Evolutionary conservation across 1,140 invertebrate species (phyloP), one percentile per base, ranked within the genome.

Genomic region (Ectropis grisescens): DNA sequence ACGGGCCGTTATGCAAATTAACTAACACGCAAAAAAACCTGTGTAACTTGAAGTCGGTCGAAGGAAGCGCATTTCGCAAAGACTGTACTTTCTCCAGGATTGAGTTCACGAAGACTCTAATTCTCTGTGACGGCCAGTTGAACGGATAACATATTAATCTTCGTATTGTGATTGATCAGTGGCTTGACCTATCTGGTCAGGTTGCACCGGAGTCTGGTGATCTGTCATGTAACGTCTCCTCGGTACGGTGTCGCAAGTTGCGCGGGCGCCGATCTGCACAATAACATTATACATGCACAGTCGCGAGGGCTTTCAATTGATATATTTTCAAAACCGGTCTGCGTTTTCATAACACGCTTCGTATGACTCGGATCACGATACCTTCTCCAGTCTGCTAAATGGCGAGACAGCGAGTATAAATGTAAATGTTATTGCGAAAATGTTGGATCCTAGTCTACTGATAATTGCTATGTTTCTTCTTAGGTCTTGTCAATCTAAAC

Each of bases 271-370:
- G 41, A 46, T 49, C 48, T 37, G 41, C 51, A 65, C 59, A 72
- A 78, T 78, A 67, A 67, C 48, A 74, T 69, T 66, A 68, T 65
- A 74, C 67, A 74, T 67, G 53, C 56, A 50, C 35, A 37, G 49
- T 36, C 34, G 26, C 47, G 43, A 58, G 50, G 54, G 59, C 65
- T 70, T 76, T 65, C 69, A 70, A 74, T 72, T 72, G 61, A 79
- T 75, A 74, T 70, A 76, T 76, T 72, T 65, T 74, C 50, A 53
- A 61, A 75, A 71, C 69, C 69, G 58, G 68, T 74, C 54, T 53
- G 44, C 39, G 67, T 71, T 74, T 75, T 75, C 68, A 69, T 74
- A 74, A 79, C 58, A 74, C 37, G 47, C 40, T 56, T 50, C 44
- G 45, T 58, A 51, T 48, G 57, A 59, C 39, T 33, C 38, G 31